Evolutionary conservation across 2,797 vertebrate species (phyloP).

Genomic region (Fringilla coelebs): DNA sequence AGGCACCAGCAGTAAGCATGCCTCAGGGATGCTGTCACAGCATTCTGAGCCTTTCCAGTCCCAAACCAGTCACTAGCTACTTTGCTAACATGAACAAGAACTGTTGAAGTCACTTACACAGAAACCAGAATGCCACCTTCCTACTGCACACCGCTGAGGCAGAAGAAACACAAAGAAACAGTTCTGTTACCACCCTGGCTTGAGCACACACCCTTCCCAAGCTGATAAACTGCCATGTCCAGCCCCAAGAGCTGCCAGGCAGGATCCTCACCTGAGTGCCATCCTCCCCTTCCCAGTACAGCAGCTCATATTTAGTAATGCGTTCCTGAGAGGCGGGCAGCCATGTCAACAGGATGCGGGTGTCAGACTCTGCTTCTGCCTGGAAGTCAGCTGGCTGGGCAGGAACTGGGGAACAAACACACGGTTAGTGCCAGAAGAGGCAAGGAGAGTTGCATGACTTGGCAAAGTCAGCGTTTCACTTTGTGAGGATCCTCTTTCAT

Average conservation of each 20-base stretch:
- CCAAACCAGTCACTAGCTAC: neutral
- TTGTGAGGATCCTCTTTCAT: neutral
- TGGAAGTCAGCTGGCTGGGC: constrained; percentile 89
- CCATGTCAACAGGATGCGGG: constrained; percentile 90
- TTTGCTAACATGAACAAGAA: neutral
- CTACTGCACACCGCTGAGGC: neutral
- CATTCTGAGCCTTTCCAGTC: neutral
- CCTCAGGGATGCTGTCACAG: neutral
- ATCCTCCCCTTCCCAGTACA: constrained; percentile 88
- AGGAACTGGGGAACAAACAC: constrained; percentile 80
- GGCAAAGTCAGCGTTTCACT: neutral
- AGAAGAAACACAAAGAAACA: neutral
- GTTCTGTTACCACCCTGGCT: neutral
- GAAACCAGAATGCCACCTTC: neutral
- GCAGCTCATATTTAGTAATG: constrained; percentile 86
- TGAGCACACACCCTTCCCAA: neutral
- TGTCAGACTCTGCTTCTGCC: constrained; percentile 92
- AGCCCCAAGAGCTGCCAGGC: neutral
- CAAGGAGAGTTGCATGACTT: rapidly evolving
- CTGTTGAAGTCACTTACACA: neutral
- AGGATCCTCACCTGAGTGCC: constrained; percentile 80
- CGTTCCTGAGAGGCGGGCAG: constrained; percentile 88
- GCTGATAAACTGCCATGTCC: neutral
- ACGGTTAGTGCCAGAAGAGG: neutral
- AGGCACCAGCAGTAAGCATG: neutral